Evolutionary conservation across 2,797 vertebrate genomes (phyloP).

Genomic region (Clarias pachynema): DNA sequence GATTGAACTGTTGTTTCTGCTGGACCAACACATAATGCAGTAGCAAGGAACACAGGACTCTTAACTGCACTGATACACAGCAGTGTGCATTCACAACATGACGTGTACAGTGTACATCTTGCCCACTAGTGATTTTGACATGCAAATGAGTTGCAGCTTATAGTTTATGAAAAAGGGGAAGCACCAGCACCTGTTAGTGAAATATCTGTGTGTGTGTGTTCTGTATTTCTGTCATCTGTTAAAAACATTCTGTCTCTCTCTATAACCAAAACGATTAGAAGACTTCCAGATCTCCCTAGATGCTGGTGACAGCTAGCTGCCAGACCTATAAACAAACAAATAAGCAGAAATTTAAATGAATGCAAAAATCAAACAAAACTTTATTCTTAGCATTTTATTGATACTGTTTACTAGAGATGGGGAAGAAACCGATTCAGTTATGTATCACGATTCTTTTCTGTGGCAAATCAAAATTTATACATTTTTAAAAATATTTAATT

Average conservation of each 20-base stretch:
- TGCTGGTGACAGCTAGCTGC: background rate
- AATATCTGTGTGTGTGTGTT: background rate
- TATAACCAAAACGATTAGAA: background rate
- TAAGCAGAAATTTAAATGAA: background rate
- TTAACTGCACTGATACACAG: background rate
- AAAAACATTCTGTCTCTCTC: background rate
- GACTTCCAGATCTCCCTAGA: background rate
- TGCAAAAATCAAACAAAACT: background rate
- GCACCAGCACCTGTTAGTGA: background rate
- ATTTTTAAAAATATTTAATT: too few relatives aligned
- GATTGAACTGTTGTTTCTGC: background rate
- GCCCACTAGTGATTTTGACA: background rate
- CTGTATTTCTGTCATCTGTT: background rate
- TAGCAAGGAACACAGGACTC: background rate
- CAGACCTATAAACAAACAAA: background rate
- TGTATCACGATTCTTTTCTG: too few relatives aligned
- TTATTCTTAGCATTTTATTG: too few relatives aligned
- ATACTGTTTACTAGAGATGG: too few relatives aligned
- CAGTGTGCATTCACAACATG: background rate
- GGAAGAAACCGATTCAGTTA: too few relatives aligned
- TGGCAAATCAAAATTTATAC: too few relatives aligned
- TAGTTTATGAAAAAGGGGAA: background rate
- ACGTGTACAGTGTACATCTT: background rate
- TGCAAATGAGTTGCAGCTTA: too few relatives aligned
- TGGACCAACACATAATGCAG: too few relatives aligned